These are phyloP conservation scores for Darevskia nairensis DNA, from an alignment of 2,797 vertebrate species.

Conservation along the genomic window DNA sequence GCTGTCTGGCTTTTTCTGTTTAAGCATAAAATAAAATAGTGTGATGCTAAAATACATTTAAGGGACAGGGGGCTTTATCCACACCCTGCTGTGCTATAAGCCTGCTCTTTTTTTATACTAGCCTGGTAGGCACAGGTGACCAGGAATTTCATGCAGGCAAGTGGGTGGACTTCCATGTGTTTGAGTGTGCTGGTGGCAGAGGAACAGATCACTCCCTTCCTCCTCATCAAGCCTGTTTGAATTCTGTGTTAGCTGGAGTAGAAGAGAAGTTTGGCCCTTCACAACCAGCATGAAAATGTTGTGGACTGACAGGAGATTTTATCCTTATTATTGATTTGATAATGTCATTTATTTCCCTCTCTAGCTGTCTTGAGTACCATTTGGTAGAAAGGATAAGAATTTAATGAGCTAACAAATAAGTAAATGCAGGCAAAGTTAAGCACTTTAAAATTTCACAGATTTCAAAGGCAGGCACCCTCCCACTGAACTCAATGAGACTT, in stretches of 20 bases:
- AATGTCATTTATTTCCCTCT: too few relatives aligned
- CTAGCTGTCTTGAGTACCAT: too few relatives aligned
- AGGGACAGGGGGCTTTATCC: neutral
- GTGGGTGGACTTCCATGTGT: too few relatives aligned
- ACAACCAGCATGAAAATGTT: neutral
- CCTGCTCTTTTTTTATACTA: neutral
- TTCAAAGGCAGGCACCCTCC: neutral
- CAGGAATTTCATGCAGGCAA: neutral
- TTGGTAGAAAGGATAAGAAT: too few relatives aligned
- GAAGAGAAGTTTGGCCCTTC: neutral
- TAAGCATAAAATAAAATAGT: neutral
- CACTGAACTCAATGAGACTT: neutral
- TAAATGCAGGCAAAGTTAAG: neutral
- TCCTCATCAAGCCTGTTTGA: neutral
- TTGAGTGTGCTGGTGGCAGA: neutral
- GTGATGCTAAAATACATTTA: neutral
- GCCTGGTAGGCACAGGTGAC: neutral
- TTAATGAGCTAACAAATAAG: too few relatives aligned
- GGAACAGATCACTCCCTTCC: neutral
- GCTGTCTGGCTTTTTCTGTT: neutral
- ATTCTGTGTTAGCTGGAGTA: neutral
- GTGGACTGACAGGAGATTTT: neutral
- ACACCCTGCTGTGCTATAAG: neutral
- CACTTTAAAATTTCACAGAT: neutral
- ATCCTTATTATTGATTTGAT: too few relatives aligned